Percentiles rank a stretch among this genome's conserved stretches.
Conservation (phyloP, 2,888 invertebrate genomes). For the Polymixis flavicincta region DNA sequence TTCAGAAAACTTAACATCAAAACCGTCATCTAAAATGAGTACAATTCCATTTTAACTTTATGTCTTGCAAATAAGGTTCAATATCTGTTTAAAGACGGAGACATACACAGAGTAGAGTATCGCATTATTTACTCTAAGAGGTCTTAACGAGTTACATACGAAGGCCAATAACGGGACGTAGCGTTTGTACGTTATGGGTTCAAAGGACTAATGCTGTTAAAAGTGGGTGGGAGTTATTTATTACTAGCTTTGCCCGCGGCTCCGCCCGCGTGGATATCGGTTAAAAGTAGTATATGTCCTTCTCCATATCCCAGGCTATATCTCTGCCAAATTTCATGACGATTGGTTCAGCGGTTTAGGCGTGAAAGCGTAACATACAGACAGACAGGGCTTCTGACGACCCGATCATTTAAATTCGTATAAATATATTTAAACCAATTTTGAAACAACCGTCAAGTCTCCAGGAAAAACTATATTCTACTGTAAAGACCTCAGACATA, state of each 20-base stretch:
- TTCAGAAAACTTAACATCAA: background rate
- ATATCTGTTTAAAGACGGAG: conserved; percentile 20
- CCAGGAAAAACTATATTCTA: background rate
- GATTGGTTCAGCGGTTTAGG: no score
- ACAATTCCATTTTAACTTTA: conserved; percentile 15
- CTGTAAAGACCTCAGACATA: background rate
- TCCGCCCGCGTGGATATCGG: no score
- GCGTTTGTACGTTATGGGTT: conserved; percentile 50
- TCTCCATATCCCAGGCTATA: no score
- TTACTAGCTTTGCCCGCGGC: background rate
- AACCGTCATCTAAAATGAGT: background rate
- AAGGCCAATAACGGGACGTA: conserved; percentile 76
- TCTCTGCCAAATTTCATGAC: no score
- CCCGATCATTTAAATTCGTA: no score
- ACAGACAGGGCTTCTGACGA: no score
- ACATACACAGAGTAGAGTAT: conserved; percentile 23
- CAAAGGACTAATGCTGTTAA: conserved; percentile 51
- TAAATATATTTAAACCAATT: no score
- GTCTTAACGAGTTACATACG: conserved; percentile 69
- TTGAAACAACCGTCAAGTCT: no score
- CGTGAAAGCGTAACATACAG: no score
- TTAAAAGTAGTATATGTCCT: no score
- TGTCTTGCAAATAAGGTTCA: conserved; percentile 13
- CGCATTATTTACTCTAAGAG: conserved; percentile 55
- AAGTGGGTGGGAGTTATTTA: background rate